Evolutionary conservation across 2,797 vertebrate genomes (phyloP), one percentile per base, ranked within the genome.

Genomic region (Hyperoplus lanceolatus): DNA sequence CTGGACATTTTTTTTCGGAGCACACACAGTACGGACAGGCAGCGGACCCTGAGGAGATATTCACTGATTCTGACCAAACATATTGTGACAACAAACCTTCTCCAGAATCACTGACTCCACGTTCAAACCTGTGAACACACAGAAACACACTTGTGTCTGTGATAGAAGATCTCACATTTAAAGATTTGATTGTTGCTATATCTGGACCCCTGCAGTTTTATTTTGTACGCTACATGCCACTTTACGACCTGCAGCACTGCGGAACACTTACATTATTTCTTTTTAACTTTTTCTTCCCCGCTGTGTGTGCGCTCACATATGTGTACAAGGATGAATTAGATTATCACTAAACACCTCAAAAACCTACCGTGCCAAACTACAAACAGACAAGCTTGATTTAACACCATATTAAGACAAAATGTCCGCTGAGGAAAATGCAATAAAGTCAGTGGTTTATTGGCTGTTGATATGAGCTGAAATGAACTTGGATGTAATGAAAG

Each of bases 311-410:
- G 16, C 73, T 68, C 64, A 74, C 18, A 64, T 57, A 13, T 73
- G 77, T 64, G 51, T 36, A 0, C 53, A 43, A 70, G 43, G 73
- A 59, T 41, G 41, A 60, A 69, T 71, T 1, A 18, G 29, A 29
- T 0, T 69, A 42, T 72, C 58, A 53, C 70, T 29, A 58, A 21
- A 67, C 49, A 80, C 43, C 62, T 77, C 57, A 36, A 9, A 18
- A 18, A 48, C 5, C 45, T 13, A 12, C 6, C 8, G 90, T 93
- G 92, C 90, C 90, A 92, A 91, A 85, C 73, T 67, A 55, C 72
- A 73, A 81, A 54, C 68, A 70, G 1, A 45, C n/a, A 6, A 69
- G 61, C 14, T 62, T 50, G 67, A 70, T 65, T 64, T 48, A 54
- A 63, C 70, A 29, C 39, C 13, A 8, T 5, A 15, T 0, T 4